Percentiles rank a stretch among this genome's conserved stretches.
Conservation (phyloP, 2,113 vertebrate species). For the Xyrauchen texanus region DNA sequence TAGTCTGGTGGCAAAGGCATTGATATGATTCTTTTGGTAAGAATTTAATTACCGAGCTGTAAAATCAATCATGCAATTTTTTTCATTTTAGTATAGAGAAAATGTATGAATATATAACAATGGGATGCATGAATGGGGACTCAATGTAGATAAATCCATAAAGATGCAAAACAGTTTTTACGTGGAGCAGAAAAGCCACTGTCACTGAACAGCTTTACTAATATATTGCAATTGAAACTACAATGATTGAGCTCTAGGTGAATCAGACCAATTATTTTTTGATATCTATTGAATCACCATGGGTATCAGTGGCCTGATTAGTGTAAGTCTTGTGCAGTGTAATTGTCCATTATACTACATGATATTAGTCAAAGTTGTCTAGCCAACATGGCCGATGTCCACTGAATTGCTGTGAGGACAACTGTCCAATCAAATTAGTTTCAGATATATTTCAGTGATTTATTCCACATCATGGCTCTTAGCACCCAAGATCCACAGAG, state of each 20-base stretch:
- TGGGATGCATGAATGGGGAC: too few relatives aligned
- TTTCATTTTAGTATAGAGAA: too few relatives aligned
- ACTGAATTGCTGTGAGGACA: not conserved
- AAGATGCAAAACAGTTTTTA: not conserved
- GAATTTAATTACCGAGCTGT: not conserved
- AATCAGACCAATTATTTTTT: not conserved
- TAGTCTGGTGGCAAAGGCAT: not conserved
- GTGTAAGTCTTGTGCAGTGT: conserved; percentile 3
- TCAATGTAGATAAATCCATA: not conserved
- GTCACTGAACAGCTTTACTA: too few relatives aligned
- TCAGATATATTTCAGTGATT: too few relatives aligned
- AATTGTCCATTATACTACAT: not conserved
- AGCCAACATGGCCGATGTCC: conserved; percentile 5
- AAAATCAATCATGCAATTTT: too few relatives aligned
- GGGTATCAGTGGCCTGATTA: conserved; percentile 19
- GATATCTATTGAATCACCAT: not conserved
- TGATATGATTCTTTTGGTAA: not conserved
- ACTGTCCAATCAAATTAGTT: not conserved
- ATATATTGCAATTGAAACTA: not conserved
- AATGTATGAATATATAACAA: too few relatives aligned
- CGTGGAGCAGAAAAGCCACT: not conserved
- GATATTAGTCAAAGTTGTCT: not conserved
- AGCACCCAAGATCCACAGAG: not conserved
- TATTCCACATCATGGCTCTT: too few relatives aligned
- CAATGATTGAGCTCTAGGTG: not conserved